Evolutionary conservation across 2,888 invertebrate genomes (phyloP).

Genomic region (Poecilobothrus nobilitatus): DNA sequence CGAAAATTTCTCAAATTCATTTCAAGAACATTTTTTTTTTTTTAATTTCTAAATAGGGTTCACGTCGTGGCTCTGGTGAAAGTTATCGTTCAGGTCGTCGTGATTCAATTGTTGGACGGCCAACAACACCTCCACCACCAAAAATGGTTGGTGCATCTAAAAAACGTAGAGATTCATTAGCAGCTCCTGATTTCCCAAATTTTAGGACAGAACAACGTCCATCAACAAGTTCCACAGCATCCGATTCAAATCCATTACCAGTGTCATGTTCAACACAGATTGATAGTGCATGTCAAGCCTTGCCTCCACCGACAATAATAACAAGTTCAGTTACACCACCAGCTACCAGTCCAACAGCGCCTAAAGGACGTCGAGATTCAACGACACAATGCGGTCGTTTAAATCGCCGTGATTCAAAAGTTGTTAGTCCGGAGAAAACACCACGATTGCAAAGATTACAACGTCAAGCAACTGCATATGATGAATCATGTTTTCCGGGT

Average conservation of each 20-base stretch:
- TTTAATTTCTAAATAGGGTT: conserved; percentile 33
- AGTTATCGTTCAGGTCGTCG: conserved; percentile 60
- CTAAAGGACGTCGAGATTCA: conserved; percentile 64
- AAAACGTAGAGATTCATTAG: conserved; percentile 52
- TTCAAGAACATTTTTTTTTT: conserved; percentile 21
- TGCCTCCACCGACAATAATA: conserved; percentile 68
- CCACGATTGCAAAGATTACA: conserved; percentile 60
- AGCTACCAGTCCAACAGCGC: conserved; percentile 65
- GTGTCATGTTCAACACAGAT: conserved; percentile 45
- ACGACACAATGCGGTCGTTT: conserved; percentile 71
- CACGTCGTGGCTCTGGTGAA: conserved; percentile 57
- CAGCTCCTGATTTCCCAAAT: conserved; percentile 47
- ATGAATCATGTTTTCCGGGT: conserved; percentile 70
- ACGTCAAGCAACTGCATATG: conserved; percentile 80
- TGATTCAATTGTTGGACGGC: conserved; percentile 53
- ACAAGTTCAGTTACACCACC: conserved; percentile 78
- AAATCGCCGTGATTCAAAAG: conserved; percentile 59
- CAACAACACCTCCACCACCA: conserved; percentile 47
- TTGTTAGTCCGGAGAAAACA: conserved; percentile 60
- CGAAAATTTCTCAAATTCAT: too few species aligned
- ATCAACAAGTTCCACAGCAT: conserved; percentile 63
- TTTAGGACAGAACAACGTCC: conserved; percentile 57
- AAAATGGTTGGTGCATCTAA: conserved; percentile 56
- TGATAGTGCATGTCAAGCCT: conserved; percentile 55
- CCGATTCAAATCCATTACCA: conserved; percentile 54